Evolutionary conservation across 2,113 vertebrate species (phyloP), one percentile per base, ranked within the genome.

Genomic region (Bostrychus sinensis): DNA sequence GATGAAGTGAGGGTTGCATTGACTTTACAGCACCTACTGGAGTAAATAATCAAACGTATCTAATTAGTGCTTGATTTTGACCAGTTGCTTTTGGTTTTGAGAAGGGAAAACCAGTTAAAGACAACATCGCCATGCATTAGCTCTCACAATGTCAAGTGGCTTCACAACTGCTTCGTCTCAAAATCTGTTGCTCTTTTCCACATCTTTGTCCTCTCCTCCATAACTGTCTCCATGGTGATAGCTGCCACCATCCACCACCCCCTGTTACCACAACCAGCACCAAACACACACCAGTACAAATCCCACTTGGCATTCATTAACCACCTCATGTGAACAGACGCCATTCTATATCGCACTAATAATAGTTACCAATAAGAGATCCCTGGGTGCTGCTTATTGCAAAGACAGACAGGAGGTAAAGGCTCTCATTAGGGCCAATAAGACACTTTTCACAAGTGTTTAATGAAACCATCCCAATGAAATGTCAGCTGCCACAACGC

Each of bases 171-270:
- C 12, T 34, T 41, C 58, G 17, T 32, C 34, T 39, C 56, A 0
- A 32, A 45, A 56, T 61, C 45, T 50, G 20, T 56, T 51, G 7
- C 16, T 30, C 48, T 28, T 30, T 51, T 26, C 48, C 23, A n/a
- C 25, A 51, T 51, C 25, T 28, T 48, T 48, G 45, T 48, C 22
- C 22, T 28, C 48, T 51, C 48, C 25, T 28, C 26, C 25, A 28
- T 51, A 51, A 69, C 82, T 37, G 87, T 92, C 84, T 84, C 90
- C 89, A 91, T 91, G 90, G 90, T 65, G 86, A 91, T 12, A 37
- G 81, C 82, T 66, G 72, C 75, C 72, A 80, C 50, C 79, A 79
- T 76, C 25, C 70, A 61, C 61, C 51, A 34, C 48, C 28, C 53
- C 37, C 42, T 37, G 51, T 62, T 58, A 72, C 38, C 12, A 14